Evolutionary conservation across 2,888 invertebrate genomes (phyloP), one percentile per base, ranked within the genome.

Genomic region (Coelinius sp.): DNA sequence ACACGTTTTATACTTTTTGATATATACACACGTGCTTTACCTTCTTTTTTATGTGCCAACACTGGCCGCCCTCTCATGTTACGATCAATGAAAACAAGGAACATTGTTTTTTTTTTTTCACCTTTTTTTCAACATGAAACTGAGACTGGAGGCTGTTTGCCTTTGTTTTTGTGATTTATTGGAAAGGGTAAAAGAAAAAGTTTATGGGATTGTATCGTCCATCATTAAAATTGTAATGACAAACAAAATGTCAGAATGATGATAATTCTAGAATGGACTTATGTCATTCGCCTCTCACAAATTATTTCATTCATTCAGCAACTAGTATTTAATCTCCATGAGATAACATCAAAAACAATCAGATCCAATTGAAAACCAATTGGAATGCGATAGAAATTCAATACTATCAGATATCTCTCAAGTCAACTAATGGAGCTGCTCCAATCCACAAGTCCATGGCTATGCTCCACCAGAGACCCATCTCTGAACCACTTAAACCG

Each of bases 401-500:
- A 41, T 63, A 41, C 41, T 10, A 63, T 56, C 31, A 53, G 56
- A 56, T 14, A 14, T 7, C 4, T 12, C 27, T n/a, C 14, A 6
- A 41, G 63, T 24, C 59, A 41, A 3, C 63, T 41, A 44, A 63
- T 63, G 24, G 22, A 63, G 38, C 24, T 41, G 22, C 22, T 12
- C 14, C 20, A 49, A 49, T 49, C 20, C 31, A 56, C 20, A 27
- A n/a, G 1, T 62, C 38, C 10, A 17, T 62, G 35, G n/a, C 63
- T 44, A n/a, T 20, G 63, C 41, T 63, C 7, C 63, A 24, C 56
- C 20, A 31, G 59, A 14, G 25, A 35, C 35, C 8, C 20, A 35
- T 31, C 38, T 41, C 63, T 44, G 41, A 63, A 63, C 63, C 63
- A 63, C 63, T 63, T 63, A 63, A 41, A 41, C 63, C 22, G n/a